These are phyloP conservation scores for Clinocottus analis DNA, from an alignment of 2,113 vertebrate genomes.

Conservation along the genomic window DNA sequence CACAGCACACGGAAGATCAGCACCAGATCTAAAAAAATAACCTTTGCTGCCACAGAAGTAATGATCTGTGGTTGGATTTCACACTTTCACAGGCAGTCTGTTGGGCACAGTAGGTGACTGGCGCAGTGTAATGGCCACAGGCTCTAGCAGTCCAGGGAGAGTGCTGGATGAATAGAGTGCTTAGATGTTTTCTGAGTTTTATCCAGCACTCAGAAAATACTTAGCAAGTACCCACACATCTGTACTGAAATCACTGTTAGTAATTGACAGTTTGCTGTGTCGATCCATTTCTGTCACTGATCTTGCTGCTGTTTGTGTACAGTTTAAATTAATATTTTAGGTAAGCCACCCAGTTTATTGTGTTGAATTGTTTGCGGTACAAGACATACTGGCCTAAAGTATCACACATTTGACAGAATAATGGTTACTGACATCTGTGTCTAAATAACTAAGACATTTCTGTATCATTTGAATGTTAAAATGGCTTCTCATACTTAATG, in stretches of 20 bases:
- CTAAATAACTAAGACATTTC: constrained; percentile 17
- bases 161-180: constrained; percentile 44
- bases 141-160: constrained; percentile 51
- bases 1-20: constrained; percentile 41
- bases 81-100: constrained; percentile 64
- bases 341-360: neutral
- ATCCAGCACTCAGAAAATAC: constrained; percentile 50
- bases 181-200: constrained; percentile 53
- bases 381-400: neutral
- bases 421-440: neutral
- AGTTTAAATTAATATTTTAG: neutral
- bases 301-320: neutral
- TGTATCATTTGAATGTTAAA: neutral
- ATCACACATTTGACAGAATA: neutral
- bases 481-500: constrained; percentile 9
- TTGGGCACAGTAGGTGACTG: constrained; percentile 58
- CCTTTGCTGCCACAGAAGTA: constrained; percentile 58
- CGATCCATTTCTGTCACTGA: constrained; percentile 12
- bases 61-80: constrained; percentile 67
- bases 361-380: neutral
- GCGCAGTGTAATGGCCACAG: constrained; percentile 68
- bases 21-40: constrained; percentile 61
- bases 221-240: constrained; percentile 28
- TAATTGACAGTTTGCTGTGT: constrained; percentile 15
- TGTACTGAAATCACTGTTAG: constrained; percentile 16